phyloP scores from a whole-genome alignment of 2,888 invertebrate species.

The Lordiphosa andalusiaca region DNA sequence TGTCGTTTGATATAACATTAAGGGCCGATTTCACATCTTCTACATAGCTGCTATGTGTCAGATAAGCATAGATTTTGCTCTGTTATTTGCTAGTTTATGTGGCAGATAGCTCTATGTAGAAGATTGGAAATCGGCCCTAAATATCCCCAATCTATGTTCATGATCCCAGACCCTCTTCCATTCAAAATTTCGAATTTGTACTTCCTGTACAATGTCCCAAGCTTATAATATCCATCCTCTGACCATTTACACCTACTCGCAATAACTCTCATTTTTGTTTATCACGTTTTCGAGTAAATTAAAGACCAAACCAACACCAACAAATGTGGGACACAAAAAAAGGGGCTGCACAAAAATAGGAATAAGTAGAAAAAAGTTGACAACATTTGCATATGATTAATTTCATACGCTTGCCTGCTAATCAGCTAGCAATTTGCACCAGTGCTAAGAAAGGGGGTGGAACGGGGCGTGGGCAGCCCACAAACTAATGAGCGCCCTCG shows the following conservation, averaged over 20 bases:
- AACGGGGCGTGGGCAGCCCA: constrained; percentile 19
- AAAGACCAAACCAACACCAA: constrained; percentile 24
- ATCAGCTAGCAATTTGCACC: constrained; percentile 70
- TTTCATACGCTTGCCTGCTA: constrained; percentile 73
- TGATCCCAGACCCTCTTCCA: no score
- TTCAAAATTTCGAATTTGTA: no score
- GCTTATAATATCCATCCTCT: not conserved
- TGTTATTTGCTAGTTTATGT: no score
- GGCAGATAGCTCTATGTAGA: no score
- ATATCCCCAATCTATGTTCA: no score
- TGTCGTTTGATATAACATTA: no score
- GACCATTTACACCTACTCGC: not conserved
- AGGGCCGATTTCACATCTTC: no score
- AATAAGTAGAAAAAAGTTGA: constrained; percentile 24
- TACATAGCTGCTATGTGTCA: no score
- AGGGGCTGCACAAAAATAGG: constrained; percentile 22
- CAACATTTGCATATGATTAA: constrained; percentile 74
- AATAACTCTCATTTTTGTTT: constrained; percentile 10
- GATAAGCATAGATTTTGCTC: no score
- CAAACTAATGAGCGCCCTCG: constrained; percentile 44
- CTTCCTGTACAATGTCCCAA: not conserved
- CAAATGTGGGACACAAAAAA: constrained; percentile 19
- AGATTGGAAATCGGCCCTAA: no score
- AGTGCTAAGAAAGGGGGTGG: constrained; percentile 27
- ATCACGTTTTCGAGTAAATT: constrained; percentile 34